Base-by-base conservation (phyloP, 2,113 vertebrate genomes). In the Coracopsis vasa region DNA sequence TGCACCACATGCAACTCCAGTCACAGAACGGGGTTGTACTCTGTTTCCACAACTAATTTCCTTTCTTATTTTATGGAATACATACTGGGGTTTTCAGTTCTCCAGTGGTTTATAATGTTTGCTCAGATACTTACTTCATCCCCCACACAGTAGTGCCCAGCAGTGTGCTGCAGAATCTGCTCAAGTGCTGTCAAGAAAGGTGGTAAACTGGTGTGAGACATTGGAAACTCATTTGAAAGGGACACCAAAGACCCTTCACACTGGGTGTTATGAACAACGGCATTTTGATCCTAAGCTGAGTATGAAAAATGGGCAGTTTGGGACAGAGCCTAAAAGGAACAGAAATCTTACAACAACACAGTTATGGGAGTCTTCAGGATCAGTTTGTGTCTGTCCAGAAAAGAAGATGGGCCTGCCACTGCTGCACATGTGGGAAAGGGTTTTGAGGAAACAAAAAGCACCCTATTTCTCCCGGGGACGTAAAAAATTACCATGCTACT, bases 131-230 rank as follows among this genome's bases (percentile, higher is more conserved):
- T 98, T 97, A 99, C 99, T 98, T 99, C 98, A 54, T 99, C 97
- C 4, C 99, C 99, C 12, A 99, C 98, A 48, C 99, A 99, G 95
- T 98, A 99, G 75, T 71, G 97, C 29, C 99, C 99, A 3, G 99
- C 98, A 3, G 99, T 99, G 91, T 98, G 91, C 94, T 98, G 98
- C 88, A 99, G 98, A 81, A 99, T 96, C 71, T 97, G 97, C 92
- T 99, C 99, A 73, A 99, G 97, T 25, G 99, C 99, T 99, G 97
- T 64, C 64, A 95, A 81, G 85, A 97, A 79, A 94, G 33, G 48
- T 56, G 58, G 66, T 75, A 83, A 12, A 71, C 8, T 50, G 54
- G 64, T 42, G 20, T 95, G 79, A 95, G 88, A 54, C 83, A 92
- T 6, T 54, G 45, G 33, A 72, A 80, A 66, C 35, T 54, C 48